Base-by-base conservation (phyloP, 2,888 invertebrate species). In the Linyphia triangularis region DNA sequence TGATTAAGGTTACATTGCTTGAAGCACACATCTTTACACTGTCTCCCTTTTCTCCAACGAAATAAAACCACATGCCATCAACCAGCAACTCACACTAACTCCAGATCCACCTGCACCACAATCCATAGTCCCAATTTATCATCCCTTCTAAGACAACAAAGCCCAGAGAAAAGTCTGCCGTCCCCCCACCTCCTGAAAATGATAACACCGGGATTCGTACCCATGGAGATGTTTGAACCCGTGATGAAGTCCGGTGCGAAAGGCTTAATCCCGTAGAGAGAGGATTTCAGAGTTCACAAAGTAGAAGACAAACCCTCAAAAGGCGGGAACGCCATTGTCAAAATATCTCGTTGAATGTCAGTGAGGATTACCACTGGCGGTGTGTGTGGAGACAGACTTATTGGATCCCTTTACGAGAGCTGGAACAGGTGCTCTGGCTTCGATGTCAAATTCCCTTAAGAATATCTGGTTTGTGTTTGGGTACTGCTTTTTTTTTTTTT, bases 331-430 rank as follows among this genome's bases (percentile, higher is more conserved):
- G 63, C 59, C 26, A 65, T 65, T 83, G 73, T 83, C 73, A 83
- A 83, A 51, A 83, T 73, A 83, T 73, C 83, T 73, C 65, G 63
- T 63, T 73, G 65, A 65, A 63, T 83, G 83, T 83, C 73, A 65
- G 73, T 16, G 59, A 63, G 73, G 83, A 83, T 83, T 83, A 73
- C 33, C 70, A 40, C 26, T 70, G 70, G 51, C n/a, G n/a, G 75
- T 61, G 61, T 59, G 24, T 40, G 28, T 28, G 13, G 70, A 33
- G 51, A 51, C n/a, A 5, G 51, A 51, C 16, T 9, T 51, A 51
- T 51, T 1, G 51, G 51, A 51, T 51, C 13, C n/a, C 13, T 51
- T 51, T 51, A 16, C 16, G n/a, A 3, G 51, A 7, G 16, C 16
- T 0, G 4, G 13, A 51, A 51, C 51, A 51, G 51, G 51, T 51